These are phyloP conservation scores for Microtus ochrogaster DNA, from an alignment of 2,113 vertebrate species.

Conservation along the genomic window DNA sequence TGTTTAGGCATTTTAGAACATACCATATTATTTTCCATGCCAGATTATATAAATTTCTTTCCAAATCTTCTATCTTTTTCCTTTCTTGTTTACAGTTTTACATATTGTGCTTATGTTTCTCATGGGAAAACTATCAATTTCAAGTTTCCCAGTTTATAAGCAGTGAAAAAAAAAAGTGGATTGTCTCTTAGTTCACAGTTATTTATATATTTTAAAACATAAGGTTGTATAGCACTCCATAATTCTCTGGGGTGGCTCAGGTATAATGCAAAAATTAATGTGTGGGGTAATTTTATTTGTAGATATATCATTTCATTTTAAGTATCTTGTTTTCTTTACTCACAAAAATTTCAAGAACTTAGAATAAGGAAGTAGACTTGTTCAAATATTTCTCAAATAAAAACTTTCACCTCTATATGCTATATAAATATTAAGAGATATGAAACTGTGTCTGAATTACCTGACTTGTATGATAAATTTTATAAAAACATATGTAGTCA, in stretches of 20 bases:
- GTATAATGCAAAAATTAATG: background rate
- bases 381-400: background rate
- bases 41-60: background rate
- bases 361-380: background rate
- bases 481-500: background rate
- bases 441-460: background rate
- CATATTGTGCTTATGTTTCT: background rate
- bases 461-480: background rate
- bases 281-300: background rate
- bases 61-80: background rate
- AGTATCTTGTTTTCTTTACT: background rate
- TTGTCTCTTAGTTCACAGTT: background rate
- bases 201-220: background rate
- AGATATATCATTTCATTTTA: constrained; percentile 12
- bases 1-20: background rate
- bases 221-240: background rate
- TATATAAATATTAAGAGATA: background rate
- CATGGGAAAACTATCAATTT: background rate
- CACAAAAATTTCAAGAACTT: background rate
- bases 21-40: background rate
- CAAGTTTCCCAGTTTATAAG: background rate
- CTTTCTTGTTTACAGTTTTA: background rate
- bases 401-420: background rate
- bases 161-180: background rate
- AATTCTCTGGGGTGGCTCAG: background rate